A percentile compares a stretch with the other conserved stretches of the same genome.
These are phyloP conservation scores for Calephelis virginiensis DNA, from an alignment of 1,140 invertebrate species.

Conservation along the genomic window DNA sequence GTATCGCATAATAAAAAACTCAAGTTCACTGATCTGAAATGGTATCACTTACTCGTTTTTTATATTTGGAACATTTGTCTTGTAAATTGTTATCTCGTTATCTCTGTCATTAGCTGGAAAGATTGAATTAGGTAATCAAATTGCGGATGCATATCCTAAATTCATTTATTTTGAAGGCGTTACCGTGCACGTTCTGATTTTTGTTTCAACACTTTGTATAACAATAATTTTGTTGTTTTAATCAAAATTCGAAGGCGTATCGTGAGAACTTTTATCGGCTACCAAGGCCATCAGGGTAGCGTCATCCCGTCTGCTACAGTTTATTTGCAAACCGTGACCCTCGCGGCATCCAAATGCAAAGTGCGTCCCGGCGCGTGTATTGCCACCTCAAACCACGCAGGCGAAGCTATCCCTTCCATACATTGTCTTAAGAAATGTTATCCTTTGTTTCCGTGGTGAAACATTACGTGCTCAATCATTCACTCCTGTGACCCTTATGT, in stretches of 20 bases:
- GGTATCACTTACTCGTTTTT: too few relatives aligned
- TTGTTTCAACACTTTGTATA: neutral
- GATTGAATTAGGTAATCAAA: too few relatives aligned
- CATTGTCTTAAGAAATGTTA: constrained; percentile 67
- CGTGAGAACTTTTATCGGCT: constrained; percentile 37
- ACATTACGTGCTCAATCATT: constrained; percentile 62
- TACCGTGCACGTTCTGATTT: neutral
- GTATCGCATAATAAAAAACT: too few relatives aligned
- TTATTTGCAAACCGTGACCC: constrained; percentile 46
- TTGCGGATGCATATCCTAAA: neutral
- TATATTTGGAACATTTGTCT: too few relatives aligned
- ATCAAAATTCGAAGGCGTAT: constrained; percentile 16
- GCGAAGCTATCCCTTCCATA: constrained; percentile 62
- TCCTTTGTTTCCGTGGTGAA: constrained; percentile 57
- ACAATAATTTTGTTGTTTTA: neutral
- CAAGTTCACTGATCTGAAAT: too few relatives aligned
- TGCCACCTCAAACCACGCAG: constrained; percentile 46
- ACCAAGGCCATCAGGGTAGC: constrained; percentile 50
- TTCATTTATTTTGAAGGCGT: neutral
- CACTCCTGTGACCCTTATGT: constrained; percentile 43
- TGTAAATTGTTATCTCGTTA: too few relatives aligned
- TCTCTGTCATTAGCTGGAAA: too few relatives aligned
- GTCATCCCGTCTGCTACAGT: constrained; percentile 61
- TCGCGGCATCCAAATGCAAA: constrained; percentile 53
- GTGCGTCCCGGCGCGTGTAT: constrained; percentile 49